Evolutionary conservation across 2,888 invertebrate species (phyloP).

Genomic region (Neocrepidodera transversa): DNA sequence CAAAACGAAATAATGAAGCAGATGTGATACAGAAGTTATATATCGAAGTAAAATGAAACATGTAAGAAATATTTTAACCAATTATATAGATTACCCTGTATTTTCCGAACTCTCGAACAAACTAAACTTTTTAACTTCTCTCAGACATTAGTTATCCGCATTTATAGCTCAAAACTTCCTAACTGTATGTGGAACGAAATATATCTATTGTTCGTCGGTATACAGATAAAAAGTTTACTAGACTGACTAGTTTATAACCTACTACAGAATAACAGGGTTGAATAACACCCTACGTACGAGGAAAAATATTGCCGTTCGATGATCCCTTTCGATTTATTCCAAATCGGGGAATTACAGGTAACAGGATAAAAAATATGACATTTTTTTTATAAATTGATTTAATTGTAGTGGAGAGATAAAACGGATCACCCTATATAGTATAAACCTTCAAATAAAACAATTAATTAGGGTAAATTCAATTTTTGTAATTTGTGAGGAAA

Average conservation of each 20-base stretch:
- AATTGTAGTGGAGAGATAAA: no score
- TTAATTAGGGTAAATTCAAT: no score
- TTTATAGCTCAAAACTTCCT: slow-evolving; percentile 37
- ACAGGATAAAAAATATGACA: no score
- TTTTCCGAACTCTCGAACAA: slow-evolving; percentile 27
- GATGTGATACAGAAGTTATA: no score
- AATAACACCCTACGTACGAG: slow-evolving; percentile 35
- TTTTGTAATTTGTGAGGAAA: no score
- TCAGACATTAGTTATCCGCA: slow-evolving; percentile 39
- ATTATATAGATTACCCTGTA: slow-evolving; percentile 28
- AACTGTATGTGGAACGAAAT: slow-evolving; percentile 42
- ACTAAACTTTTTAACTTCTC: slow-evolving; percentile 39
- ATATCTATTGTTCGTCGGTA: slow-evolving; percentile 33
- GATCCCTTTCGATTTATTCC: background rate
- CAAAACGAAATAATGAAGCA: no score
- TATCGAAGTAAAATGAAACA: no score
- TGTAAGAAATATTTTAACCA: no score
- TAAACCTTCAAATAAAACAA: no score
- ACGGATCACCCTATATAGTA: no score
- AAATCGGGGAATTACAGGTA: no score
- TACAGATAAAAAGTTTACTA: slow-evolving; percentile 33
- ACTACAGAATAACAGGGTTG: slow-evolving; percentile 34
- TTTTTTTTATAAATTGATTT: no score
- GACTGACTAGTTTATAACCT: slow-evolving; percentile 37
- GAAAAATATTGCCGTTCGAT: background rate